Evolutionary conservation across 2,888 invertebrate genomes (phyloP).

Genomic region (Osedax fenrisi): DNA sequence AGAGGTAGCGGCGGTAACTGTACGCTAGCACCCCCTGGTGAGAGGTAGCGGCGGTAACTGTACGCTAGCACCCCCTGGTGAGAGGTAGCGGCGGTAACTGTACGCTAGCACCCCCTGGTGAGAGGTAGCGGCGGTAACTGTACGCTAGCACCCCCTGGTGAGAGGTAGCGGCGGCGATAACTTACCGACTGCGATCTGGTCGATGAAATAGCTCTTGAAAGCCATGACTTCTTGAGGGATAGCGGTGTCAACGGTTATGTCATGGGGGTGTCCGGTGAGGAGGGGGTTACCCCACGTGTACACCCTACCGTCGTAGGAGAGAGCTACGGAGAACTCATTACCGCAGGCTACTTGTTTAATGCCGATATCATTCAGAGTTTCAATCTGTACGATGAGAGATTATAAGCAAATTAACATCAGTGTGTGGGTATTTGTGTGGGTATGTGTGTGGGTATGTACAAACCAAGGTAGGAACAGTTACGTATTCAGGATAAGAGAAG

Average conservation of each 20-base stretch:
- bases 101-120: no score
- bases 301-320: conserved; percentile 56
- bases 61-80: no score
- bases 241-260: conserved; percentile 52
- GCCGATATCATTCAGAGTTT: conserved; percentile 54
- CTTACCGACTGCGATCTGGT: conserved; percentile 55
- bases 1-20: no score
- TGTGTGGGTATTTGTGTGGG: no score
- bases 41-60: no score
- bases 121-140: no score
- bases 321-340: conserved; percentile 58
- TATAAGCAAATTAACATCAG: no score
- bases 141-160: no score
- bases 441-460: not conserved
- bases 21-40: no score
- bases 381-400: conserved; percentile 44
- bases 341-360: conserved; percentile 59
- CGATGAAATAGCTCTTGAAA: conserved; percentile 53
- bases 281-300: conserved; percentile 58
- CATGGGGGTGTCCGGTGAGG: conserved; percentile 56
- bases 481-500: conserved; percentile 46
- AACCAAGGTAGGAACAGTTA: conserved; percentile 50
- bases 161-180: no score
- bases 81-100: no score
- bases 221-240: conserved; percentile 54